phyloP scores from a whole-genome alignment of 2,797 vertebrate genomes.

The Hybognathus amarus region DNA sequence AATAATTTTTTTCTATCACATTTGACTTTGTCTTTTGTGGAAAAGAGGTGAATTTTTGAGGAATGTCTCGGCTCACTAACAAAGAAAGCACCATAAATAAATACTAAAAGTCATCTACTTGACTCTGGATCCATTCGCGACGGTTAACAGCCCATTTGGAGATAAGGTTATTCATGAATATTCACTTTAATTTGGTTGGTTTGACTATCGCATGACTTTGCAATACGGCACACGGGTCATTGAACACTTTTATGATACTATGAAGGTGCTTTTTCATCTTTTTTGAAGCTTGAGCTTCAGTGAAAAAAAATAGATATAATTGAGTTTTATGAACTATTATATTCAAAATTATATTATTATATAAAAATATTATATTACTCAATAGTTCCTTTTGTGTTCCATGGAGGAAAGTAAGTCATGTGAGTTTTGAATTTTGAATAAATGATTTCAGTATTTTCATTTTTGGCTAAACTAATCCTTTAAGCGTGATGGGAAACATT shows the following conservation, averaged over 20 bases:
- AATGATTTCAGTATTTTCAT: neutral
- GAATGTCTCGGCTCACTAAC: neutral
- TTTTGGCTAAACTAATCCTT: conserved; percentile 4
- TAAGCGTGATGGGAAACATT: neutral
- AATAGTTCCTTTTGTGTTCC: neutral
- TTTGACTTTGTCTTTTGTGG: neutral
- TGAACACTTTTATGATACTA: neutral
- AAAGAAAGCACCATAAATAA: neutral
- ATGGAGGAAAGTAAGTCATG: neutral
- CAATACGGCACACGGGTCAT: neutral
- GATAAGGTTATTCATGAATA: neutral
- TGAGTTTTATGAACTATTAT: no score
- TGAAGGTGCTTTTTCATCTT: neutral
- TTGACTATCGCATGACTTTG: neutral
- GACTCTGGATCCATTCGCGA: neutral
- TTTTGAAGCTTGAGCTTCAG: neutral
- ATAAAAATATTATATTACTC: neutral
- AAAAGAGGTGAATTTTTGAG: neutral
- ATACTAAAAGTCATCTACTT: neutral
- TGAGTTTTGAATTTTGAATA: neutral
- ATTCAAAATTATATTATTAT: no score
- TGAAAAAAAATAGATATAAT: neutral
- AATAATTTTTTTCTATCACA: neutral
- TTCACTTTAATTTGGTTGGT: neutral
- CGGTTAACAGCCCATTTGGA: neutral